Percentiles rank a stretch among this genome's conserved stretches.
Conservation (phyloP, 2,113 vertebrate species). For the Callithrix jacchus region DNA sequence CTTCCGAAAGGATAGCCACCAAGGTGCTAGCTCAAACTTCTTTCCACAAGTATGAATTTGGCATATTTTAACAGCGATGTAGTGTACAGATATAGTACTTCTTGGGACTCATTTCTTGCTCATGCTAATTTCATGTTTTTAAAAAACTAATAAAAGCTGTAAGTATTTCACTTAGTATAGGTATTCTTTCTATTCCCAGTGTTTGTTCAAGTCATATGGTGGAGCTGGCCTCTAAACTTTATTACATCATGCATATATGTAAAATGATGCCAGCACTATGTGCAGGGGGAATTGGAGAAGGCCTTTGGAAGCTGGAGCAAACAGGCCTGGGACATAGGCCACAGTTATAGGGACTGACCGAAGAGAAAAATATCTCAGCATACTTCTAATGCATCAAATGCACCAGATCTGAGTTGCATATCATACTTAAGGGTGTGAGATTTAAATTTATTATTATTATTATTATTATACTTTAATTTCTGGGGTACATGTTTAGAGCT, state of each 20-base stretch:
- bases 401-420: not conserved
- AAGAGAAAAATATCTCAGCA: not conserved
- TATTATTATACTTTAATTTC: too few relatives aligned
- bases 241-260: not conserved
- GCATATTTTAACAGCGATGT: not conserved
- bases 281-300: fast-evolving
- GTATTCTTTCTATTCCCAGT: not conserved
- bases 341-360: too few relatives aligned
- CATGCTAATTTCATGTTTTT: not conserved
- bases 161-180: not conserved
- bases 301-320: not conserved
- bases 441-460: not conserved
- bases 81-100: not conserved
- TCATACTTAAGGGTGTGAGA: not conserved
- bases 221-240: not conserved
- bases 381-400: not conserved
- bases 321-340: not conserved
- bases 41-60: not conserved
- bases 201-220: not conserved
- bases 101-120: not conserved
- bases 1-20: not conserved
- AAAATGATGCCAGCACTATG: not conserved
- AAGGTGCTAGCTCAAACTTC: not conserved
- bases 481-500: too few relatives aligned
- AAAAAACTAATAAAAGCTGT: not conserved